Base-by-base conservation (phyloP, 2,888 invertebrate genomes). In the Catonia carolina region DNA sequence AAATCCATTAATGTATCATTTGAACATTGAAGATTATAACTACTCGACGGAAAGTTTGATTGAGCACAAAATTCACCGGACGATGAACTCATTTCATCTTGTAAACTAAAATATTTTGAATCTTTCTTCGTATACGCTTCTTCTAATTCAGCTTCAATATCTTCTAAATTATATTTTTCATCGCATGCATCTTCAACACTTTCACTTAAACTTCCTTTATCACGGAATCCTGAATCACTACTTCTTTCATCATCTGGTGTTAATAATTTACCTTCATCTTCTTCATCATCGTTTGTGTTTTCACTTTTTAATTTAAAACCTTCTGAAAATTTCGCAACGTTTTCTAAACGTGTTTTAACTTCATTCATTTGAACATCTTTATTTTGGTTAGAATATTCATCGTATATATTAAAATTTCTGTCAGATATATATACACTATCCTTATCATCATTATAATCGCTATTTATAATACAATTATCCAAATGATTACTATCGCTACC, bases 231-330 rank as follows among this genome's bases (percentile, higher is more conserved):
- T 15, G 75, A 74, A 58, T 75, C 75, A n/a, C 74, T 74, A 60
- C 75, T 75, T 18, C 75, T 68, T 58, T 75, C 75, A 51, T 75
- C 75, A 56, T 75, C 75, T 1, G 75, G 75, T 0, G 75, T 75
- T 15, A 72, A 70, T n/a, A 74, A 64, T 50, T 72, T 72, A 31
- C 72, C 73, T 23, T 71, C 67, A 7, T 74, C 73, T n/a, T 74
- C 72, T 47, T 74, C 73, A 10, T 73, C 73, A 3, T 55, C 49
- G 23, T 35, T 23, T 4, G 31, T 42, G 14, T 18, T 51, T 7
- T 48, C 69, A 68, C 49, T 64, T 60, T 41, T 67, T 60, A 59
- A 63, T 56, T 60, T 66, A 56, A 59, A 65, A 64, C 63, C 65
- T 31, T 60, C 60, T 60, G 55, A 65, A 20, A 55, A 60, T 20